Evolutionary conservation across 2,113 vertebrate genomes (phyloP).

Genomic region (Phaetusa simplex): DNA sequence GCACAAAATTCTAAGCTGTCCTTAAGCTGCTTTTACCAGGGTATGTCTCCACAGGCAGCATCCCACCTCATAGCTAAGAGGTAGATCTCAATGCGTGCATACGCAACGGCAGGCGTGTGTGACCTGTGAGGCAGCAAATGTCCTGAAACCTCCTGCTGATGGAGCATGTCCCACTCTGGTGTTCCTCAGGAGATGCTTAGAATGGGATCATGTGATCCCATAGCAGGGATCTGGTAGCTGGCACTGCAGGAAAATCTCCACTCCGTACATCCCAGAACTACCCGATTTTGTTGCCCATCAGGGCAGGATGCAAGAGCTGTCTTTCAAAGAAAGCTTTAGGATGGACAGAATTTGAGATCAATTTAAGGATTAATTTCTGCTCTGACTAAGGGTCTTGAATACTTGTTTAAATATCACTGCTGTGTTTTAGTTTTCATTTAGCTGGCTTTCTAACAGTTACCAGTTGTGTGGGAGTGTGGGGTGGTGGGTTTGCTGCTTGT

Average conservation of each 20-base stretch:
- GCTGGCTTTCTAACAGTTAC: neutral
- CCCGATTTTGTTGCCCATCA: neutral
- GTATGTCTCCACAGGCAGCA: neutral
- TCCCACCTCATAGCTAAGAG: neutral
- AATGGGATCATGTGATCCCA: neutral
- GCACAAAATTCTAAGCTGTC: neutral
- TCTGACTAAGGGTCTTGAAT: neutral
- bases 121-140: neutral
- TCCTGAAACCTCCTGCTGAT: neutral
- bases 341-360: neutral
- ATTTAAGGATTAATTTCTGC: neutral
- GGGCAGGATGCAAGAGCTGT: neutral
- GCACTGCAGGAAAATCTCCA: neutral
- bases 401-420: neutral
- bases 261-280: neutral
- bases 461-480: rapidly evolving
- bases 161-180: neutral
- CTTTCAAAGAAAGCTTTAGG: neutral
- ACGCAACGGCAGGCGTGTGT: neutral
- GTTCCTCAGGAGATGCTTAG: neutral
- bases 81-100: neutral
- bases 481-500: neutral
- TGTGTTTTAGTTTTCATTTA: neutral
- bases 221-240: neutral
- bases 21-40: neutral